Base-by-base conservation (phyloP, 1,140 invertebrate genomes). In the Metopolophium dirhodum region DNA sequence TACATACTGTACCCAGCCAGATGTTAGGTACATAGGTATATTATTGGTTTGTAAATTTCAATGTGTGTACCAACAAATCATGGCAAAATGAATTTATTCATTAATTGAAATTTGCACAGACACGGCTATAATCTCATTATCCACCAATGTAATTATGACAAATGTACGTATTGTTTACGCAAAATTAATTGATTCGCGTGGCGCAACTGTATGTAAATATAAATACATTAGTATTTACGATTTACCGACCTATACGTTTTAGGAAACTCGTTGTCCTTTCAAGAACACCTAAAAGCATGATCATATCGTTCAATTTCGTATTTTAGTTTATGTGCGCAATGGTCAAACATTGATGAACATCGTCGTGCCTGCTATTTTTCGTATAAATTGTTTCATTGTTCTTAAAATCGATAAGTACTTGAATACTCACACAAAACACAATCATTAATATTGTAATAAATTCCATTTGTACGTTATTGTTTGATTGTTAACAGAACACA, bases 41-140 rank as follows among this genome's bases (percentile, higher is more conserved):
- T 77, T 26, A 57, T 26, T 23, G 23, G 54, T 9, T 54, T 22
- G 6, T 54, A 54, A 4, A 22, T 22, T 54, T 22, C 22, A 23
- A 54, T 7, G 57, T 57, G 6, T 35, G 30, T 77, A 14, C 26
- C 30, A 7, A 30, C 30, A 9, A 30, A 57, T 26, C 23, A 23
- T 7, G 8, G 26, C 57, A 30, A 68, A 68, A 68, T 30, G 8
- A 30, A 30, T 61, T 61, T 61, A 30, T 61, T 61, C 30, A n/a
- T 68, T 68, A 68, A 68, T 77, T n/a, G n/a, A 77, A 77, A 77
- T 77, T 77, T 77, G 18, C 61, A 77, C 61, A 77, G 30, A 77
- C 61, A 77, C 20, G 18, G 14, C 11, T 18, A 77, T 77, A n/a
- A 77, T 77, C 30, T n/a, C 30, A 18, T 35, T 26, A 61, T 61